Evolutionary conservation across 2,113 vertebrate species (phyloP), one percentile per base, ranked within the genome.

Genomic region (Orcinus orca): DNA sequence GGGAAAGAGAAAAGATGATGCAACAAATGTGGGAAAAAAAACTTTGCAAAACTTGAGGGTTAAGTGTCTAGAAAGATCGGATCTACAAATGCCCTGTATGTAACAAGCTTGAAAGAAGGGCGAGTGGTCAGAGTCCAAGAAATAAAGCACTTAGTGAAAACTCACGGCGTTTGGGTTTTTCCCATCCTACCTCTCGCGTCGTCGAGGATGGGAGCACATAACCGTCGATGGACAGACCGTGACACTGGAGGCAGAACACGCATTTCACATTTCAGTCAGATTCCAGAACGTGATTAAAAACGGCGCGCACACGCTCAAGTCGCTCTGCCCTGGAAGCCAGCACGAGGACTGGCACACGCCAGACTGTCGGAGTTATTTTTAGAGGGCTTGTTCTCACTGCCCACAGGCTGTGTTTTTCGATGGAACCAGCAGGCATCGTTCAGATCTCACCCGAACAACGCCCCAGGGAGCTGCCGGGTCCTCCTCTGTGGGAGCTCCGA

Each of bases 171-270:
- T 6, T 3, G 47, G 18, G 18, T 13, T 93, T 97, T 97, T 71
- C 74, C 73, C 47, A 88, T 86, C 77, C 25, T 99, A 99, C 99
- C 99, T 99, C 99, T 99, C 98, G 99, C 41, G 99, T 99, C 26
- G 99, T 99, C 36, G 99, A 99, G n/a, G 99, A 99, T 1, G 99
- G 99, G 92, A 99, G 98, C 80, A 99, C 99, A 0, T 99, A 99
- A 38, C 99, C 99, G 26, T 99, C 99, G 6, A 99, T 99, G 92
- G 99, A 99, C 71, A 99, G 99, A 53, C 99, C 99, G 0, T 99
- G 99, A 96, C 99, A 99, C 99, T 99, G 97, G 86, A 98, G 98
- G 74, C 90, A 97, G 94, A 98, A 95, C 25, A 62, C 83, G 74
- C 85, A 97, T 4, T 87, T 25, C 65, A 63, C 17, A 50, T 94